Base-by-base conservation (phyloP, 2,888 invertebrate genomes). In the Trissolcus brochymenae region DNA sequence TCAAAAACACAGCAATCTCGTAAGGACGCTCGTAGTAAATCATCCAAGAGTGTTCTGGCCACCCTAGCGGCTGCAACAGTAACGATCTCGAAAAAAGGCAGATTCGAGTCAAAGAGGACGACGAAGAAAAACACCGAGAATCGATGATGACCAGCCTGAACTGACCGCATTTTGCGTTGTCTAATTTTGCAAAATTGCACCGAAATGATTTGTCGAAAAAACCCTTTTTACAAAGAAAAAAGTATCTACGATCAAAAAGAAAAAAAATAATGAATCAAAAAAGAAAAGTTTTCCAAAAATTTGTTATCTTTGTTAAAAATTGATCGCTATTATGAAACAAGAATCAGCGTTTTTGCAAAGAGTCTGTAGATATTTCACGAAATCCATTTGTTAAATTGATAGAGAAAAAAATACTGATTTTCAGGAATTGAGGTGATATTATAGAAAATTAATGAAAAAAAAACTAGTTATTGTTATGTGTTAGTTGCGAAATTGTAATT, bases 101-200 rank as follows among this genome's bases (percentile, higher is more conserved):
- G 78, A 60, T 72, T 77, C 57, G 84, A 84, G 7, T 60, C 81
- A 14, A 81, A 82, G 74, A 81, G 79, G 64, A 82, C 82, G 29
- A 81, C 83, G 61, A 84, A 82, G 78, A 85, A 81, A 64, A 71
- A 81, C 62, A 79, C 76, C 64, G 79, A 78, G 0, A 74, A 21
- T 51, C 70, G 66, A 60, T 78, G 62, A 78, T 74, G 50, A 61
- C 59, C 29, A 35, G 21, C 51, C 21, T 21, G 21, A n/a, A 25
- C 19, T 13, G n/a, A 21, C 25, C 21, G 21, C 54, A 25, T n/a
- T 46, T 46, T 46, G 46, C 46, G 16, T 46, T 35, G 6, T 35
- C 35, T 35, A 9, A 35, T 35, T 35, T 35, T 11, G 11, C 35
- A 35, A 35, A 35, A 11, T 35, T 35, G 35, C 35, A 35, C 35